Evolutionary conservation across 2,113 vertebrate species (phyloP).

Genomic region (Passer montanus): DNA sequence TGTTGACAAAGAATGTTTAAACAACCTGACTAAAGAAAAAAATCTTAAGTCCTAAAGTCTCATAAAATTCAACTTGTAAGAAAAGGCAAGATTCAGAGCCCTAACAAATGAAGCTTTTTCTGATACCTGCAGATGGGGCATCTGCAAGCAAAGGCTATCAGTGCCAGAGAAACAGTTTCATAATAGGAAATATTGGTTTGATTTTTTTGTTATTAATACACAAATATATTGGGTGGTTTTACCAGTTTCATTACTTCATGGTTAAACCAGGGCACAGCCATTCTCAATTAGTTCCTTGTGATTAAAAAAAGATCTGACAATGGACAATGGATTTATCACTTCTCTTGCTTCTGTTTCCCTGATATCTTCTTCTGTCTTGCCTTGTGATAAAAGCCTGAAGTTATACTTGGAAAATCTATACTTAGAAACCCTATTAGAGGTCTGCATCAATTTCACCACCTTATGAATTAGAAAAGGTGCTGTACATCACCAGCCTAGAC

Average conservation of each 20-base stretch:
- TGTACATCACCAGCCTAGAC: background rate
- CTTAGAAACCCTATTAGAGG: slow-evolving; percentile 26
- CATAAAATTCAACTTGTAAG: background rate
- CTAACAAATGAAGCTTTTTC: background rate
- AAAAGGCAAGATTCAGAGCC: background rate
- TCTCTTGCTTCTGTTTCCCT: background rate
- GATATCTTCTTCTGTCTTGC: background rate
- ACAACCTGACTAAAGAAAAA: background rate
- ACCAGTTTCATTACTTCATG: background rate
- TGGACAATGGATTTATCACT: background rate
- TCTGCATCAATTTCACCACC: background rate
- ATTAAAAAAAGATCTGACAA: background rate
- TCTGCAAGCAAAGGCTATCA: background rate
- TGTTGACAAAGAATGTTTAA: background rate
- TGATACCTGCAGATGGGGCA: background rate
- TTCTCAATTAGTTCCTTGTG: background rate
- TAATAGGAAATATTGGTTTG: background rate
- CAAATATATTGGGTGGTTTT: background rate
- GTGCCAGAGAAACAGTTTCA: background rate
- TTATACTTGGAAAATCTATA: slow-evolving; percentile 33
- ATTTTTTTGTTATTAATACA: background rate
- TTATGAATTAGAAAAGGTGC: background rate
- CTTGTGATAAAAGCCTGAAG: background rate
- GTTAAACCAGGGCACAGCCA: background rate
- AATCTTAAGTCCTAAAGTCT: background rate